Evolutionary conservation across 2,888 invertebrate genomes (phyloP).

Genomic region (Apodemia mormo): DNA sequence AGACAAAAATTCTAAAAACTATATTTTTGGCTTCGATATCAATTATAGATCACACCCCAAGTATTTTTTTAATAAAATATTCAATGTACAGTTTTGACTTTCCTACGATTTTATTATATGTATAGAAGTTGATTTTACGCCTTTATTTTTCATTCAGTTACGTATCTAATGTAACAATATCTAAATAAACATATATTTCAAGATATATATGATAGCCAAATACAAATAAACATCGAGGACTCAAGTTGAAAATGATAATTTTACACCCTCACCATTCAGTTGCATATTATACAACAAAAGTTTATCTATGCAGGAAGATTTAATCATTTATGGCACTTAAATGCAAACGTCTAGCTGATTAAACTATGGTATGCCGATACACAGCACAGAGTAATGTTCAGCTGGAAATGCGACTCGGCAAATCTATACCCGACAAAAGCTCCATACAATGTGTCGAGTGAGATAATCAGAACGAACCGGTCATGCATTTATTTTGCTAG

Average conservation of each 20-base stretch:
- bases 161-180: too few species aligned
- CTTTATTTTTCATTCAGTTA: too few species aligned
- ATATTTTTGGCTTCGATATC: too few species aligned
- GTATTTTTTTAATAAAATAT: too few species aligned
- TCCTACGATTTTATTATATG: too few species aligned
- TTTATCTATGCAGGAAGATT: constrained; percentile 24
- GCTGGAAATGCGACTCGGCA: constrained; percentile 14
- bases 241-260: constrained; percentile 6
- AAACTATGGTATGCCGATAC: constrained; percentile 15
- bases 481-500: constrained; percentile 8
- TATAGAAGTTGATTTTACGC: too few species aligned
- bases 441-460: constrained; percentile 16
- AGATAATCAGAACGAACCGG: constrained; percentile 15
- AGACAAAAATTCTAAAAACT: too few species aligned
- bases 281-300: constrained; percentile 17
- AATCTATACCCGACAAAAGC: constrained; percentile 15
- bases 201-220: background rate
- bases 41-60: too few species aligned
- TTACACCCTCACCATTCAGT: background rate
- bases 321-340: constrained; percentile 20
- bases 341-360: constrained; percentile 14
- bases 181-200: too few species aligned
- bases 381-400: constrained; percentile 15
- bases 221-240: background rate
- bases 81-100: too few species aligned